Conservation (phyloP, 2,113 vertebrate genomes). For the Brachyhypopomus gauderio region DNA sequence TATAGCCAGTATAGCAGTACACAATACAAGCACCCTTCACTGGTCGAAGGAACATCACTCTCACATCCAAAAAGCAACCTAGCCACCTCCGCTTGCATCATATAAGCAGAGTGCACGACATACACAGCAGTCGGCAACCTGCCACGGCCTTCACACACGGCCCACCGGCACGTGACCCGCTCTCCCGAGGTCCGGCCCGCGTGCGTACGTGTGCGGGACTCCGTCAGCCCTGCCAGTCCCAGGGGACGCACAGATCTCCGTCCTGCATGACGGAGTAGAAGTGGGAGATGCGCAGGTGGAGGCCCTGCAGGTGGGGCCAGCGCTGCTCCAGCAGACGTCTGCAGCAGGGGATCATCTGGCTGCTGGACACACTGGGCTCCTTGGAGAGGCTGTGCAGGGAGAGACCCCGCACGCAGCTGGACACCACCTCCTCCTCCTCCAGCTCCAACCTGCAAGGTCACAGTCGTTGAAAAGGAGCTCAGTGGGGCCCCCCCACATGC, state of each 20-base stretch:
- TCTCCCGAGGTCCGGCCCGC: not conserved
- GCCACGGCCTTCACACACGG: not conserved
- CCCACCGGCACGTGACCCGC: not conserved
- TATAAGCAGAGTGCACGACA: constrained; percentile 21
- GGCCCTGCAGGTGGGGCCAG: constrained; percentile 77
- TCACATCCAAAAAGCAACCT: not conserved
- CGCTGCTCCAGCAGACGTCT: constrained; percentile 79
- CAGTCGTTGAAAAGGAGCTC: not conserved
- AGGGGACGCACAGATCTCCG: constrained; percentile 93
- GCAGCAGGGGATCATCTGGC: constrained; percentile 89
- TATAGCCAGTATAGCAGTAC: not conserved
- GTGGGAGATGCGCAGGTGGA: constrained; percentile 86
- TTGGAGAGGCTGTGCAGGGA: constrained; percentile 84
- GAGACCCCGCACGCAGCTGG: constrained; percentile 74
- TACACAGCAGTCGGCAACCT: not conserved
- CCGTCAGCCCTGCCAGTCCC: constrained; percentile 89
- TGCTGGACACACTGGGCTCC: constrained; percentile 86
- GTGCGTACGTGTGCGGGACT: not conserved
- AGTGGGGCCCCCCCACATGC: not conserved
- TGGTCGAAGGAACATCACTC: not conserved
- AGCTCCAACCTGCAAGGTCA: constrained; percentile 77
- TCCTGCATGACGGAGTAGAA: constrained; percentile 96
- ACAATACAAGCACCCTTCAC: not conserved
- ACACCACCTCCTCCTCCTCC: constrained; percentile 77
- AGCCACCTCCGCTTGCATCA: not conserved